Evolutionary conservation across 2,797 vertebrate species (phyloP).

Genomic region (Thalassophryne amazonica): DNA sequence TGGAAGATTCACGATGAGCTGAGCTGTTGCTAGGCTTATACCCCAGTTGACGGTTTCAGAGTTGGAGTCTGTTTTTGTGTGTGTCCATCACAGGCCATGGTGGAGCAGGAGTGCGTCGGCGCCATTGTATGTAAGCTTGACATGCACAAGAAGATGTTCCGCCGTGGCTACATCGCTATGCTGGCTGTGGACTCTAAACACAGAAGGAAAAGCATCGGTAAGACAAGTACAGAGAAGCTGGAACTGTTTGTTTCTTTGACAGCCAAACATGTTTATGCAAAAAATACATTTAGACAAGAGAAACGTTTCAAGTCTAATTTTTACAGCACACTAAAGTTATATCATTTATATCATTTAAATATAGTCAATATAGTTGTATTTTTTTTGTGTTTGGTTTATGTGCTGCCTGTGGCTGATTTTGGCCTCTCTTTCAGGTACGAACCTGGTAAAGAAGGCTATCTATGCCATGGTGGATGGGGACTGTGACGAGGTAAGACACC

Average conservation of each 20-base stretch:
- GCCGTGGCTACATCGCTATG: conserved; percentile 99
- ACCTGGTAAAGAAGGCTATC: conserved; percentile 99
- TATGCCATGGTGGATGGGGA: conserved; percentile 99
- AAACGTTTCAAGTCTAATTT: too few relatives aligned
- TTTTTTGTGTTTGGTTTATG: background rate
- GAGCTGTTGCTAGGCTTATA: background rate
- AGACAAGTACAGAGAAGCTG: conserved; percentile 64
- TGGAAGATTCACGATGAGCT: conserved; percentile 17
- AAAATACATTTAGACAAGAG: conserved; percentile 20
- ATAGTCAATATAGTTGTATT: too few relatives aligned
- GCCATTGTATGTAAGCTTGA: conserved; percentile 99
- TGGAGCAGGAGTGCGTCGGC: conserved; percentile 98
- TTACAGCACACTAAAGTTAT: too few relatives aligned
- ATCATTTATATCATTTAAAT: too few relatives aligned
- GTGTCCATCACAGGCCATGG: conserved; percentile 88
- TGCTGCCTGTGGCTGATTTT: background rate
- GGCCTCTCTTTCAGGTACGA: conserved; percentile 89
- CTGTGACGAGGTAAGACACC: conserved; percentile 93
- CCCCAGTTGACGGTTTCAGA: background rate
- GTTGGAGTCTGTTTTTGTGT: conserved; percentile 1
- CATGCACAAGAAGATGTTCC: conserved; percentile 99
- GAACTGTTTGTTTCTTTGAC: background rate
- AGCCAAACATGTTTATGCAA: conserved; percentile 25
- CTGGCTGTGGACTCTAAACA: conserved; percentile 99
- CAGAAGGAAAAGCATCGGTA: conserved; percentile 99